These are phyloP conservation scores for Gyrodactylus bullatarudis DNA, from an alignment of 1,140 invertebrate species.

Conservation along the genomic window DNA sequence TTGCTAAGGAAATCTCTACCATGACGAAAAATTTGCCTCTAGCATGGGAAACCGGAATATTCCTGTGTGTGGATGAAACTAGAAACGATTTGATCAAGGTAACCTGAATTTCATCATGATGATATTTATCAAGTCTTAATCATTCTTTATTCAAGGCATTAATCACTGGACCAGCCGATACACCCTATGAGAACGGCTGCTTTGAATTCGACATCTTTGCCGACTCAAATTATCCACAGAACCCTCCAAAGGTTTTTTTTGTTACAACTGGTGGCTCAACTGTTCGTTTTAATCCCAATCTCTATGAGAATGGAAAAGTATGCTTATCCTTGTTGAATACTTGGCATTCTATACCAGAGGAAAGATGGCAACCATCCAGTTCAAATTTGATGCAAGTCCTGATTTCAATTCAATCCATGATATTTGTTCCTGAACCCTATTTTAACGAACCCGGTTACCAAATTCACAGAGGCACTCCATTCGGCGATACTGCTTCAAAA, in stretches of 20 bases:
- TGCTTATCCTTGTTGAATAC: conserved; percentile 76
- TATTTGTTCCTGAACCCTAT: conserved; percentile 71
- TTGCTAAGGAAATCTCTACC: background rate
- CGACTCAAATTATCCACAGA: conserved; percentile 21
- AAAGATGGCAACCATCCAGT: conserved; percentile 85
- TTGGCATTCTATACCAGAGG: conserved; percentile 86
- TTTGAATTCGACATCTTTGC: conserved; percentile 26
- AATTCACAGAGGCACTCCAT: conserved; percentile 47
- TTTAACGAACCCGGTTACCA: conserved; percentile 94
- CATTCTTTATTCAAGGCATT: conserved; percentile 30
- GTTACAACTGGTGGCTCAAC: conserved; percentile 67
- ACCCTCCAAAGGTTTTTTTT: conserved; percentile 40
- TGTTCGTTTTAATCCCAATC: conserved; percentile 75
- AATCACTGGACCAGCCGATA: conserved; percentile 32
- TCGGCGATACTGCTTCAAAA: conserved; percentile 41
- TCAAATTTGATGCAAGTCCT: conserved; percentile 70
- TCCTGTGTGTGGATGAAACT: background rate
- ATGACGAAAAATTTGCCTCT: background rate
- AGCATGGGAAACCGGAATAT: background rate
- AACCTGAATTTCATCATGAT: too few species aligned
- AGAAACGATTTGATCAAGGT: background rate
- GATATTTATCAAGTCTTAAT: conserved; percentile 6
- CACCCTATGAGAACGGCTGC: conserved; percentile 23
- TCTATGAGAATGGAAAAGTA: conserved; percentile 83
- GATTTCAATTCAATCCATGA: conserved; percentile 73